Evolutionary conservation across 2,113 vertebrate genomes (phyloP).

Genomic region (Brachypodius melanocephalos): DNA sequence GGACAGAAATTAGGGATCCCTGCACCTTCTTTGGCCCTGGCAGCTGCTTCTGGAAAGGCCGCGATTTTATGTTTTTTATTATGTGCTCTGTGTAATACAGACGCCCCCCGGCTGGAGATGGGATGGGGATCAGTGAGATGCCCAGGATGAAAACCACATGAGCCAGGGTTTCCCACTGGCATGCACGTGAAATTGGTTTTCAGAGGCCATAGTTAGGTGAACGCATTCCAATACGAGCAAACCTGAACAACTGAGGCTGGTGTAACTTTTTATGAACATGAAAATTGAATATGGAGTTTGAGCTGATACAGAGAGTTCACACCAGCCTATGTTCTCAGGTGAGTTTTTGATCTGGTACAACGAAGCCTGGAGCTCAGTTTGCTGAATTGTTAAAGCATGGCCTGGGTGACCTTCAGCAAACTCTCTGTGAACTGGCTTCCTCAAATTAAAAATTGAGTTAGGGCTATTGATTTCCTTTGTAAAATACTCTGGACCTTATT

Average conservation of each 20-base stretch:
- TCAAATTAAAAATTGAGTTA: neutral
- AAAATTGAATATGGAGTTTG: neutral
- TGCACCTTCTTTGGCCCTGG: accelerated
- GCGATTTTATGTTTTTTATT: accelerated
- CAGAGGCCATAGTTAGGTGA: accelerated
- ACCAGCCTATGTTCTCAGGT: neutral
- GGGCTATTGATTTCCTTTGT: neutral
- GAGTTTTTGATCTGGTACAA: neutral
- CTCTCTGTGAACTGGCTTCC: neutral
- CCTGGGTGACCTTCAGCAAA: neutral
- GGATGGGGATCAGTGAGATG: accelerated
- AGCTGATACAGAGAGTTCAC: neutral
- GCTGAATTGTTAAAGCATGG: neutral
- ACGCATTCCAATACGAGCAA: accelerated
- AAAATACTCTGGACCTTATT: neutral
- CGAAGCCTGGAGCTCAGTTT: neutral
- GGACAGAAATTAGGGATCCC: accelerated
- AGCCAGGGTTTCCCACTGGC: neutral
- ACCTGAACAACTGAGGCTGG: neutral
- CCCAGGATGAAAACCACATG: neutral
- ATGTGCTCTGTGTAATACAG: accelerated
- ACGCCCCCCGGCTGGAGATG: accelerated
- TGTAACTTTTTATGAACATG: neutral
- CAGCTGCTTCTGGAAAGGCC: neutral
- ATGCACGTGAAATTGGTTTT: accelerated